These are phyloP conservation scores for Tiliqua scincoides DNA, from an alignment of 2,113 vertebrate species.

Conservation along the genomic window DNA sequence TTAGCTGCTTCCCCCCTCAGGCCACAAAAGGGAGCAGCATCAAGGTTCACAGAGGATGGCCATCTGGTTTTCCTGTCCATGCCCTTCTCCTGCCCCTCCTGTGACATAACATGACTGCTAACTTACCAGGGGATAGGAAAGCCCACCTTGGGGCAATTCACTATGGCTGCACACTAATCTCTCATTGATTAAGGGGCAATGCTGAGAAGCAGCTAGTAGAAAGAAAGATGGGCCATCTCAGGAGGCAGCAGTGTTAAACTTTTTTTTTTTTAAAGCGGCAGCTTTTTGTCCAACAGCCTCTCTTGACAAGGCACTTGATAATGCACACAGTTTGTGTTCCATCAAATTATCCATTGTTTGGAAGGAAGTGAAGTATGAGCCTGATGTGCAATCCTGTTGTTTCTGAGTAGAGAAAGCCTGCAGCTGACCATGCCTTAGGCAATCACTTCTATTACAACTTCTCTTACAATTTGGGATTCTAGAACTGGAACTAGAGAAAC, in stretches of 20 bases:
- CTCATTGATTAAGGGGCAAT: too few relatives aligned
- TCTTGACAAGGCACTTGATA: too few relatives aligned
- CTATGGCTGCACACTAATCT: not conserved
- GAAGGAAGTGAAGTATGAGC: not conserved
- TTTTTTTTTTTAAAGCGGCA: too few relatives aligned
- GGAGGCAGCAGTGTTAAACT: too few relatives aligned
- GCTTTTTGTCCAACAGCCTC: too few relatives aligned
- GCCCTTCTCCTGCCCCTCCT: not conserved
- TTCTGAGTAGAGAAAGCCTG: not conserved
- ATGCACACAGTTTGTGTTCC: too few relatives aligned
- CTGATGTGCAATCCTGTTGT: not conserved
- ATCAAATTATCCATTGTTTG: not conserved
- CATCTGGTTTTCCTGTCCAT: not conserved
- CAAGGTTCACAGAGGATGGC: too few relatives aligned
- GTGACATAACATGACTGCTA: not conserved
- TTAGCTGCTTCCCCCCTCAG: not conserved
- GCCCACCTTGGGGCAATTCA: not conserved
- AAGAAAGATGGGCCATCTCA: not conserved
- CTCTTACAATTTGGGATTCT: not conserved
- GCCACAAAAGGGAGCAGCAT: not conserved
- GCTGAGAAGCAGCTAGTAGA: too few relatives aligned
- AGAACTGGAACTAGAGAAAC: not conserved
- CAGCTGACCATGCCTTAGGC: slow-evolving; percentile 1
- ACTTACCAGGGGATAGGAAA: not conserved
- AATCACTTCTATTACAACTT: not conserved